These are phyloP conservation scores for Mesochorus sp. DNA, from an alignment of 2,888 invertebrate genomes.

Conservation along the genomic window DNA sequence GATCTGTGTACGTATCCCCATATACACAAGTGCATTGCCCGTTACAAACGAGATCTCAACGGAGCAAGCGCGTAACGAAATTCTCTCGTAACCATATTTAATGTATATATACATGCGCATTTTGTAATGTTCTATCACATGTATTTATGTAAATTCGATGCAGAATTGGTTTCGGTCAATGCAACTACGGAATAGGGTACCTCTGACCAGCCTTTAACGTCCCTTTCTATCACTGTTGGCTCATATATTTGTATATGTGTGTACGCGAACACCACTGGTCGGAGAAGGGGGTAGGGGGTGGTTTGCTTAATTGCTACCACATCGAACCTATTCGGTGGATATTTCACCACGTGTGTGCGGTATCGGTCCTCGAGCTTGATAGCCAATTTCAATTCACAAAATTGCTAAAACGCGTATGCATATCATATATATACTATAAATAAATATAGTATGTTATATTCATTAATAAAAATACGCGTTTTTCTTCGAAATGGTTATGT, in stretches of 20 bases:
- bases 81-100: not conserved
- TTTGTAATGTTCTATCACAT: slow-evolving; percentile 45
- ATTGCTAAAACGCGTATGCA: slow-evolving; percentile 49
- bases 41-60: not conserved
- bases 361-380: slow-evolving; percentile 42
- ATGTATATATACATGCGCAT: not conserved
- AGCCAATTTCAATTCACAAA: slow-evolving; percentile 47
- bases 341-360: slow-evolving; percentile 33
- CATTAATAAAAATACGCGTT: too few relatives aligned
- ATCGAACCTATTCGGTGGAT: slow-evolving; percentile 34
- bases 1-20: not conserved
- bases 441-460: too few relatives aligned
- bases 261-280: not conserved
- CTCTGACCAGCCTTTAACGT: slow-evolving; percentile 39
- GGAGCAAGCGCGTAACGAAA: slow-evolving; percentile 24
- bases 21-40: slow-evolving; percentile 3
- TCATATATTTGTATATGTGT: not conserved
- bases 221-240: slow-evolving; percentile 1
- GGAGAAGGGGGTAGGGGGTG: not conserved
- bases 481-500: not conserved
- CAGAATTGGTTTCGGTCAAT: slow-evolving; percentile 62
- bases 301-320: slow-evolving; percentile 58
- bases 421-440: not conserved
- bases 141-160: slow-evolving; percentile 64
- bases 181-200: slow-evolving; percentile 52